Conservation (phyloP, 2,888 invertebrate genomes). For the Pristionchus japonicus region DNA sequence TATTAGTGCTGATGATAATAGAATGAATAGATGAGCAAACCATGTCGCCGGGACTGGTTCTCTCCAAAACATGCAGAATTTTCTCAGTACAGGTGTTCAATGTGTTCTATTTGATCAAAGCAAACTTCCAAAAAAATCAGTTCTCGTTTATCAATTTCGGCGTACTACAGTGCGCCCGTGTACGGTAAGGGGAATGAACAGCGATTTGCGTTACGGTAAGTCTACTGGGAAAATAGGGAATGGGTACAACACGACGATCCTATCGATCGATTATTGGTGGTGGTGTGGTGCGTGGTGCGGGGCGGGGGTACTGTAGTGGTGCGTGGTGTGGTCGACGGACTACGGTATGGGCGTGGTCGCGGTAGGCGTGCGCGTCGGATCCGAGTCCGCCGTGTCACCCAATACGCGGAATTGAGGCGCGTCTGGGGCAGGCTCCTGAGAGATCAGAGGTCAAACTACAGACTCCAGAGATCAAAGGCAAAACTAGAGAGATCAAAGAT, state of each 20-base stretch:
- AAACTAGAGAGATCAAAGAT: not conserved
- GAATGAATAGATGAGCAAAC: no score
- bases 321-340: not conserved
- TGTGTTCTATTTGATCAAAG: no score
- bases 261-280: not conserved
- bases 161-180: not conserved
- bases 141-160: slow-evolving; percentile 19
- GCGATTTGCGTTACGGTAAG: slow-evolving; percentile 4
- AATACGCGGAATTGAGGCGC: not conserved
- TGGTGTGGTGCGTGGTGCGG: not conserved
- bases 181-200: slow-evolving; percentile 5
- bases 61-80: no score
- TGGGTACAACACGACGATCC: not conserved
- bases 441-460: not conserved
- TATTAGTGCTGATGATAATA: no score
- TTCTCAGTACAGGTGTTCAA: no score
- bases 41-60: no score
- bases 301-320: not conserved
- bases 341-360: not conserved
- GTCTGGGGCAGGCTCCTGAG: not conserved
- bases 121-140: slow-evolving; percentile 6
- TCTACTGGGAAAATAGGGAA: not conserved
- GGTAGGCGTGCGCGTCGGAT: not conserved
- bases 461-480: not conserved
- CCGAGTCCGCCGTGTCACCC: not conserved